These are phyloP conservation scores for Drosophila carrolli DNA, from an alignment of 1,140 invertebrate genomes.

Conservation along the genomic window DNA sequence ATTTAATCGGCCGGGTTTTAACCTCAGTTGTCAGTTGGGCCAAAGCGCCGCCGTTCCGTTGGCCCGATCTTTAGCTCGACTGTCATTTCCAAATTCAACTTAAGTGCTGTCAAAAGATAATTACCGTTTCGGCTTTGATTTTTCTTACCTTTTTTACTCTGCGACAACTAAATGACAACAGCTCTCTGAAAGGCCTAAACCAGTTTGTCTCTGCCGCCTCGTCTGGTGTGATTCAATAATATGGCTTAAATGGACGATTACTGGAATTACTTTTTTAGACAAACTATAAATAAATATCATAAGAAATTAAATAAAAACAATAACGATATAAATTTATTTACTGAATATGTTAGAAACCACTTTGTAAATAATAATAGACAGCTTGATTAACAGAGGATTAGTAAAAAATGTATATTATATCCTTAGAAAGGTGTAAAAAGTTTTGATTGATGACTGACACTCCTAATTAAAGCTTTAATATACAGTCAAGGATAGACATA, in stretches of 20 bases:
- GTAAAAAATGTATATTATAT: no score
- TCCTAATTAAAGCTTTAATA: no score
- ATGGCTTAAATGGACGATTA: conserved; percentile 42
- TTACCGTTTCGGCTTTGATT: conserved; percentile 67
- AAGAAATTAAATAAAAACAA: neutral
- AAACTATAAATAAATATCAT: neutral
- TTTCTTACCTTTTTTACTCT: conserved; percentile 31
- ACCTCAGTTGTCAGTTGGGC: conserved; percentile 61
- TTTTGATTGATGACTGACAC: no score
- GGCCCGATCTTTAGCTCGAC: conserved; percentile 55
- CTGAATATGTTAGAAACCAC: neutral
- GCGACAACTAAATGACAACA: conserved; percentile 33
- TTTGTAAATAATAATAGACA: neutral
- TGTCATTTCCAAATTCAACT: conserved; percentile 76
- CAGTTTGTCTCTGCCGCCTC: conserved; percentile 42
- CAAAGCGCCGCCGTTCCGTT: conserved; percentile 55
- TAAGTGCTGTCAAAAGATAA: conserved; percentile 82
- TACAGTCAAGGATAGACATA: no score
- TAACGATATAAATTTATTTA: neutral
- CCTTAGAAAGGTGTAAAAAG: no score
- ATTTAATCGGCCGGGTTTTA: conserved; percentile 68
- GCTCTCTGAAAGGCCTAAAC: conserved; percentile 42
- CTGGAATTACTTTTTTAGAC: conserved; percentile 9
- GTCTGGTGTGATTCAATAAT: conserved; percentile 35
- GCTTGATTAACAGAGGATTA: no score